Evolutionary conservation across 2,113 vertebrate species (phyloP).

Genomic region (Alectura lathami): DNA sequence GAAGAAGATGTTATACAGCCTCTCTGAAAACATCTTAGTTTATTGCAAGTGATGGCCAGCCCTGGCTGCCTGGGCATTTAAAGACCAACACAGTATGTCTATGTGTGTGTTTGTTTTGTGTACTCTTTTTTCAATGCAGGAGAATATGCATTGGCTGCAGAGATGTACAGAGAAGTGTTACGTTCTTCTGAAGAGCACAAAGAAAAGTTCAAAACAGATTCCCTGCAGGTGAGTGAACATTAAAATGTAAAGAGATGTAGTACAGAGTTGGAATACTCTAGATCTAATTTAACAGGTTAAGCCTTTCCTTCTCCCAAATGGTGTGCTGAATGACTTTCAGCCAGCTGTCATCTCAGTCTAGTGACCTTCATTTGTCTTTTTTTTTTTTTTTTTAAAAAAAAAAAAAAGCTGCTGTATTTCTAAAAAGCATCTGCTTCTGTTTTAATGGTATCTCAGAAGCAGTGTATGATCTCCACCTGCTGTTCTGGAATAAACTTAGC

Average conservation of each 20-base stretch:
- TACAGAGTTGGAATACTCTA: conserved; percentile 40
- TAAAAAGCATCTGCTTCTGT: neutral
- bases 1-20: neutral
- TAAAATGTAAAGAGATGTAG: neutral
- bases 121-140: conserved; percentile 68
- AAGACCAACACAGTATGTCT: neutral
- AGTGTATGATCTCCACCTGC: conserved; percentile 42
- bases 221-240: conserved; percentile 86
- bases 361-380: neutral
- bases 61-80: neutral
- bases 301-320: neutral
- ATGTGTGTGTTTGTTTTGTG: neutral
- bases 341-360: neutral
- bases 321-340: neutral
- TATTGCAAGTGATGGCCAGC: neutral
- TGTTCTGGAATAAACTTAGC: neutral
- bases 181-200: conserved; percentile 98
- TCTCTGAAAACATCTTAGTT: neutral
- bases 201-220: conserved; percentile 95
- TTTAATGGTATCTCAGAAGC: neutral
- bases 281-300: neutral
- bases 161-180: conserved; percentile 94
- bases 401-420: neutral
- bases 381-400: no score
- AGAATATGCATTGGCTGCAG: conserved; percentile 85